Evolutionary conservation across 64 coral and sea anemone genomes (phyloP), one percentile per base, ranked within the genome.

Genomic region (Stichodactyla helianthus): DNA sequence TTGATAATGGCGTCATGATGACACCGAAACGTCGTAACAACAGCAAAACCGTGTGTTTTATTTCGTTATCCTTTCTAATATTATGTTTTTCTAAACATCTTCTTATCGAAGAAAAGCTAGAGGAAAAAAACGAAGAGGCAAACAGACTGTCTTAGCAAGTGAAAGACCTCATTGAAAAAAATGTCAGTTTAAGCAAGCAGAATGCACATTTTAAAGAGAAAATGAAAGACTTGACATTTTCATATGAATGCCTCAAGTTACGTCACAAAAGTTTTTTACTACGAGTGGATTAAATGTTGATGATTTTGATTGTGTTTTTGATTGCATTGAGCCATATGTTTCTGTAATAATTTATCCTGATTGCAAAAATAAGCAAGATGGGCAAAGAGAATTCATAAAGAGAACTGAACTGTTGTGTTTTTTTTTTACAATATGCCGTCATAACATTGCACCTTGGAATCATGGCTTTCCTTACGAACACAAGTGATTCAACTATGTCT

Each of bases 241-340:
- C 83, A 59, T 81, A 86, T 80, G 77, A 79, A 86, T 79, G 53
- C 55, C 58, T 91, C 53, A 61, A 64, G 19, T 55, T 50, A 27
- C 17, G n/a, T n/a, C 83, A 17, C 51, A 79, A 79, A 65, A 19
- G 71, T 88, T 88, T n/a, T 63, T 6, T 86, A 88, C 4, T n/a
- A 89, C 82, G 87, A 93, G 53, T 82, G 82, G 86, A 89, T 67
- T 89, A 50, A 52, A 82, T 35, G 35, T 64, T n/a, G 17, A 71
- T 86, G 87, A 93, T 26, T 93, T 89, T 88, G 22, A 93, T 52
- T 93, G 91, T 86, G 1, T 93, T 12, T 93, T 86, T 86, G 91
- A 93, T 7, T 93, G 91, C 64, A 65, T 86, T 79, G 55, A 89
- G 86, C 86, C 86, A 1, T 93, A 59, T 93, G 23, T 93, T 50